These are phyloP conservation scores for Phymorhynchus buccinoides DNA, from an alignment of 1,140 invertebrate genomes.

Conservation along the genomic window DNA sequence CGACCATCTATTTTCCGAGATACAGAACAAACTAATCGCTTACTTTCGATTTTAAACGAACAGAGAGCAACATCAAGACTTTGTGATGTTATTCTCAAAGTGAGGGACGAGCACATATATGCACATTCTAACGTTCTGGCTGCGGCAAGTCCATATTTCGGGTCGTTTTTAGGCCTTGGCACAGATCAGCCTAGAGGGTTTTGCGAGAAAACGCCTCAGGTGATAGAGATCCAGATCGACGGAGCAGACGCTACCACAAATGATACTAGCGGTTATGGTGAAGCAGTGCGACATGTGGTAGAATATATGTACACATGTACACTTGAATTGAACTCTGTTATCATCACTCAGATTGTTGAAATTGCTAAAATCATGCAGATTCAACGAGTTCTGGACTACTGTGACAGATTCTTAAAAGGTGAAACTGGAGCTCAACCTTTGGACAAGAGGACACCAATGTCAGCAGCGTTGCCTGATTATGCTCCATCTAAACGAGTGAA, in stretches of 20 bases:
- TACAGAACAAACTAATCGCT: slow-evolving; percentile 44
- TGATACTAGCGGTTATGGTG: slow-evolving; percentile 52
- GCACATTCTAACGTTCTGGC: slow-evolving; percentile 73
- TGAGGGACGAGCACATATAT: slow-evolving; percentile 65
- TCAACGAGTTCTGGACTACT: slow-evolving; percentile 57
- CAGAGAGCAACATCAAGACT: slow-evolving; percentile 66
- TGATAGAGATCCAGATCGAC: slow-evolving; percentile 72
- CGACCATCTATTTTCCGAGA: slow-evolving; percentile 49
- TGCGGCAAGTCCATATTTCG: slow-evolving; percentile 71
- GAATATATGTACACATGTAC: slow-evolving; percentile 72
- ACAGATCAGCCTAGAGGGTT: slow-evolving; percentile 64
- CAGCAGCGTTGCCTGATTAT: slow-evolving; percentile 10
- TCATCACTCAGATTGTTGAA: slow-evolving; percentile 65
- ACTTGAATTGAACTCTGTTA: slow-evolving; percentile 55
- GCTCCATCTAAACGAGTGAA: slow-evolving; percentile 27
- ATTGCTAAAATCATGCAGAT: slow-evolving; percentile 69
- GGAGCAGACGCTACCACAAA: slow-evolving; percentile 46
- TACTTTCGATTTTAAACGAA: slow-evolving; percentile 60
- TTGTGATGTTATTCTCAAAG: slow-evolving; percentile 72
- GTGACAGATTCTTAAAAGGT: slow-evolving; percentile 53
- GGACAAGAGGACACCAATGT: slow-evolving; percentile 31
- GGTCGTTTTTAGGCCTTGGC: slow-evolving; percentile 62
- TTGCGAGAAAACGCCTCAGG: slow-evolving; percentile 68
- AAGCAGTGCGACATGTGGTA: slow-evolving; percentile 67
- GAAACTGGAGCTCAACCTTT: slow-evolving; percentile 35